Base-by-base conservation (phyloP, 2,888 invertebrate species). In the Barypeithes pellucidus region DNA sequence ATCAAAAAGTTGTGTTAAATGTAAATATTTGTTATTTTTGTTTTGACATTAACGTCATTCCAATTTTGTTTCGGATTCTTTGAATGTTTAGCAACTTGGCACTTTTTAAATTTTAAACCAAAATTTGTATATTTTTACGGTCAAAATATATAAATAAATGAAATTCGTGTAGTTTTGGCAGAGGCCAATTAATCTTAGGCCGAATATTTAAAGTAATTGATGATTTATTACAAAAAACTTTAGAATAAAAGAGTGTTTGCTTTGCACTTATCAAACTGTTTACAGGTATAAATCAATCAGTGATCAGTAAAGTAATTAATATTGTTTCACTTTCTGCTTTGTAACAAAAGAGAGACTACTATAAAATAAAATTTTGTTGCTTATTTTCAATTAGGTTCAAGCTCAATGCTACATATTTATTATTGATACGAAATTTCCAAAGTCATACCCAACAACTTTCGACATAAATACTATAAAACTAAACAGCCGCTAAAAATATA, bases 251-350 rank as follows among this genome's bases (percentile, higher is more conserved):
- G 76, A 67, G 73, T 73, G 74, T 74, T 50, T 68, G 76, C 33
- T 79, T 79, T 78, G 75, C 77, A 75, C 78, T 79, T 76, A 75
- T 77, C 73, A 77, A 75, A 78, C 77, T 79, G 80, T 79, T 78
- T 80, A 80, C 77, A 72, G 76, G 75, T 77, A 80, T 80, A 80
- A 80, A 80, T 80, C 80, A 79, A 78, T 80, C 80, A 80, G 78
- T 77, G 72, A 76, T 76, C 78, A 77, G 67, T 66, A 72, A 45
- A 73, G 71, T 75, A 76, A 80, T 80, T 80, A 78, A 78, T 78
- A 77, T 77, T 77, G 76, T 76, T 78, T 77, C 75, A 76, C 77
- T 77, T 78, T 78, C 79, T 78, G 78, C 65, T 79, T 78, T 78
- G 78, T 79, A 67, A 57, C 67, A 57, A 57, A 16, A 14, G 20